These are phyloP conservation scores for Lepus townsendii DNA, from an alignment of 2,797 vertebrate genomes.

Conservation along the genomic window DNA sequence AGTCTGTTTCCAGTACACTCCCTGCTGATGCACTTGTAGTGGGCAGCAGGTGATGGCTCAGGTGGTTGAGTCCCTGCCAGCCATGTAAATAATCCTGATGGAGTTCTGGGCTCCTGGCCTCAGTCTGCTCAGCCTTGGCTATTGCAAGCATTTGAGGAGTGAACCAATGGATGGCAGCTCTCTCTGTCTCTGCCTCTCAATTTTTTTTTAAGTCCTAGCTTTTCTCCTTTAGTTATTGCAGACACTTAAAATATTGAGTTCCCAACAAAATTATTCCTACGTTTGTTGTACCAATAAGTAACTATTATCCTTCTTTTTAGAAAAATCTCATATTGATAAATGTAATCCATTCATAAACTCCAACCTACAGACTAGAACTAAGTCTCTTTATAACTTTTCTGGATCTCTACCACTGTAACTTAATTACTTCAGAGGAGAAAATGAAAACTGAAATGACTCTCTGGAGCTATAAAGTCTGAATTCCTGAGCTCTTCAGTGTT, in stretches of 20 bases:
- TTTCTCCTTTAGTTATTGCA: background rate
- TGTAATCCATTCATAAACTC: slow-evolving; percentile 45
- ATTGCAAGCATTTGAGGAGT: too few relatives aligned
- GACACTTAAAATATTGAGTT: background rate
- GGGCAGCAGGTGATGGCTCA: too few relatives aligned
- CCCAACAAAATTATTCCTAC: background rate
- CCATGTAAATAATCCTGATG: too few relatives aligned
- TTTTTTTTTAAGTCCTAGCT: too few relatives aligned
- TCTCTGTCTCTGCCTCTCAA: too few relatives aligned
- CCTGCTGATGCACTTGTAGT: too few relatives aligned
- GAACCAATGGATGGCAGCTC: too few relatives aligned
- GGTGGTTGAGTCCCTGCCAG: too few relatives aligned
- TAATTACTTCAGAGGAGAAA: slow-evolving; percentile 58
- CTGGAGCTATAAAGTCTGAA: background rate
- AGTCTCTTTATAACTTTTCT: slow-evolving; percentile 34
- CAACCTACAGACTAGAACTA: background rate
- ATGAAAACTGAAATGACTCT: slow-evolving; percentile 1
- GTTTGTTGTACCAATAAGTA: background rate
- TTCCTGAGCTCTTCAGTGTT: slow-evolving; percentile 19
- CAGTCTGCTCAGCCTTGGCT: background rate
- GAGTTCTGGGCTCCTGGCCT: too few relatives aligned
- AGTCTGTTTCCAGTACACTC: too few relatives aligned
- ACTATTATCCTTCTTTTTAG: background rate
- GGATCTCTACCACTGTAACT: slow-evolving; percentile 14
- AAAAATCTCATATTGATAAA: slow-evolving; percentile 30